These are phyloP conservation scores for Parus major DNA, from an alignment of 2,113 vertebrate genomes.

Conservation along the genomic window DNA sequence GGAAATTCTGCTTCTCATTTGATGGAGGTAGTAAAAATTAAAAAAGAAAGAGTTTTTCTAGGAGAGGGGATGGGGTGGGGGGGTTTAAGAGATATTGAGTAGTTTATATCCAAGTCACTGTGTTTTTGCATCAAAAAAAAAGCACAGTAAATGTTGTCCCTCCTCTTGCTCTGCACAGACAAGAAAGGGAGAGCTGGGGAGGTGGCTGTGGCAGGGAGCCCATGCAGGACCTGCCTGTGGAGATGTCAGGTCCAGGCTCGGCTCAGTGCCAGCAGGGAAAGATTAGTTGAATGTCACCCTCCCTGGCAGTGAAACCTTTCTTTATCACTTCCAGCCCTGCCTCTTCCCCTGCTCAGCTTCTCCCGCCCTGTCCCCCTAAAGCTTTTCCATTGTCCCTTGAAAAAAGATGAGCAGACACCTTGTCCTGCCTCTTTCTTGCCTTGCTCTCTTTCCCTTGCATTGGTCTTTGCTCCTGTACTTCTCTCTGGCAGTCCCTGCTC, in stretches of 20 bases:
- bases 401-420: not conserved
- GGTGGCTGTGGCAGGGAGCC: not conserved
- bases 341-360: not conserved
- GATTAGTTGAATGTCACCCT: not conserved
- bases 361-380: not conserved
- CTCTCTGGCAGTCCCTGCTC: not conserved
- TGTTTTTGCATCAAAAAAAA: not conserved
- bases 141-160: not conserved
- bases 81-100: accelerated
- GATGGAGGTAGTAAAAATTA: not conserved
- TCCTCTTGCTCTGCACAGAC: not conserved
- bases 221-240: not conserved
- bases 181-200: not conserved
- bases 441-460: not conserved
- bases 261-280: not conserved
- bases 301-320: not conserved
- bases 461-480: not conserved
- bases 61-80: not conserved
- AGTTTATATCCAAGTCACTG: not conserved
- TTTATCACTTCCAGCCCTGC: not conserved
- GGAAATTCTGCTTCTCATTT: not conserved
- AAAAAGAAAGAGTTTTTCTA: not conserved
- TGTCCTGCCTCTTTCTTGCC: not conserved
- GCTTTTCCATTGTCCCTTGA: not conserved
- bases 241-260: not conserved